Evolutionary conservation across 1,140 invertebrate species (phyloP).

Genomic region (Conus ventricosus): DNA sequence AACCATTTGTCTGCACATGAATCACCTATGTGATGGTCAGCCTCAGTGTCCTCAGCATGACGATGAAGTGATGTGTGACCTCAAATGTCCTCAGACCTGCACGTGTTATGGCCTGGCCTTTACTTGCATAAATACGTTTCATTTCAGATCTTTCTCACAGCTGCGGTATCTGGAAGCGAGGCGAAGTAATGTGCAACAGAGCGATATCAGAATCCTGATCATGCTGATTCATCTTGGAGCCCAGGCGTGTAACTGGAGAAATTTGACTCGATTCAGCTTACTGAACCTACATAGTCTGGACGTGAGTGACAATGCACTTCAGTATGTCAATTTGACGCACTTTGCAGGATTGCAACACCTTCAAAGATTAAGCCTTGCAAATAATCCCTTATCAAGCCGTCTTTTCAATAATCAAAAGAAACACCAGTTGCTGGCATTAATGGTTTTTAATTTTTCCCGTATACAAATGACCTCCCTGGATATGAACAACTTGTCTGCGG

Average conservation of each 20-base stretch:
- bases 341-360: not conserved
- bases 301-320: constrained; percentile 25
- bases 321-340: not conserved
- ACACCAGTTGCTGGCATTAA: not conserved
- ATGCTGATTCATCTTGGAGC: not conserved
- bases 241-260: not conserved
- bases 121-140: not conserved
- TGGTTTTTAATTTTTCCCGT: not conserved
- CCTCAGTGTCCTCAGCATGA: constrained; percentile 37
- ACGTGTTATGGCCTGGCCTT: constrained; percentile 20
- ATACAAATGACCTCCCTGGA: not conserved
- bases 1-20: constrained; percentile 12
- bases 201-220: not conserved
- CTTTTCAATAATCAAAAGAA: constrained; percentile 7
- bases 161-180: not conserved
- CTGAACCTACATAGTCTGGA: constrained; percentile 13
- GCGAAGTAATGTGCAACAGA: not conserved
- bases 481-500: not conserved
- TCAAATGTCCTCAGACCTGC: constrained; percentile 45
- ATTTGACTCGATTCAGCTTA: not conserved
- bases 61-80: constrained; percentile 37
- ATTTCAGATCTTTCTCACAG: not conserved
- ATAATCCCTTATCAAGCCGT: not conserved
- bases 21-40: constrained; percentile 18
- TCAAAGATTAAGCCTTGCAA: not conserved